These are phyloP conservation scores for Andrena haemorrhoa DNA, from an alignment of 2,888 invertebrate species.

Conservation along the genomic window DNA sequence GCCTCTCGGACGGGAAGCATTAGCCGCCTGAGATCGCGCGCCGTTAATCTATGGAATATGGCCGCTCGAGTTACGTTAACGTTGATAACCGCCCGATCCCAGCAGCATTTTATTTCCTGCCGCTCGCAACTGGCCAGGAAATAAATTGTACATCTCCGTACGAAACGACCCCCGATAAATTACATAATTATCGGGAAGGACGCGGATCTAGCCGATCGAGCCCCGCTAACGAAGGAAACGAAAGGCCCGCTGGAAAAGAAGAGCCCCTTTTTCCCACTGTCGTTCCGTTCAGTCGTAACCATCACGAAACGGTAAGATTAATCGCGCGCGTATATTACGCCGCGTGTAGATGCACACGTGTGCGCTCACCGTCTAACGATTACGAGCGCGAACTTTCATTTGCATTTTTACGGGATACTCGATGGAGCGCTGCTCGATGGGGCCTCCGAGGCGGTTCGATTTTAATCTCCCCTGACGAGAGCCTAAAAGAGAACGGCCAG, in stretches of 20 bases:
- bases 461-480: too few relatives aligned
- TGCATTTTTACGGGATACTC: not conserved
- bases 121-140: not conserved
- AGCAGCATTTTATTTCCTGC: not conserved
- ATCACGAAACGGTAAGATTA: constrained; percentile 22
- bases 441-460: too few relatives aligned
- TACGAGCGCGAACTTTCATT: not conserved
- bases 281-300: not conserved
- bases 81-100: not conserved
- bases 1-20: not conserved
- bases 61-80: not conserved
- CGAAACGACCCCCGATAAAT: constrained; percentile 23
- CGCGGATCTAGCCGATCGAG: not conserved
- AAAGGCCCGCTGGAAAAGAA: constrained; percentile 12
- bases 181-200: constrained; percentile 28
- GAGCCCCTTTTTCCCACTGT: constrained; percentile 1
- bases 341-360: too few relatives aligned
- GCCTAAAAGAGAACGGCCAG: too few relatives aligned
- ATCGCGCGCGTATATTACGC: not conserved
- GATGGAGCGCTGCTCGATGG: too few relatives aligned
- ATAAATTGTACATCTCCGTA: constrained; percentile 11
- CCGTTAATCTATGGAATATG: not conserved
- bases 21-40: constrained; percentile 10
- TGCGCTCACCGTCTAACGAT: not conserved
- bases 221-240: not conserved